Evolutionary conservation across 2,113 vertebrate species (phyloP).

Genomic region (Amphiprion ocellaris): DNA sequence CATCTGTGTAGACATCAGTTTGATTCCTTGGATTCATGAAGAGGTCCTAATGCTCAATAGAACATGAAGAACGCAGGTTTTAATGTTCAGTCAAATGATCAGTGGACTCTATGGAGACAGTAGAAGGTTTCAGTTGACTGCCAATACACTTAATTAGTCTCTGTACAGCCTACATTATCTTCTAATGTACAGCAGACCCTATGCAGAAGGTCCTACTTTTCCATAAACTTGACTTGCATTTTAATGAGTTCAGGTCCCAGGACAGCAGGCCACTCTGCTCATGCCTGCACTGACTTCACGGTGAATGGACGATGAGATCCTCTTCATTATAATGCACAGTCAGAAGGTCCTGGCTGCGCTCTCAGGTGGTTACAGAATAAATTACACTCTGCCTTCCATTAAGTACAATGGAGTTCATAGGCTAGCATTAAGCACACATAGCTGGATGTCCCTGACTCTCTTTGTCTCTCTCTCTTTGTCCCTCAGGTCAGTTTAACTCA

Average conservation of each 20-base stretch:
- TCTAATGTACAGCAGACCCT: neutral
- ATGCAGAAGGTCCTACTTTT: neutral
- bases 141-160: neutral
- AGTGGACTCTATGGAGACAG: neutral
- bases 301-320: slow-evolving; percentile 34
- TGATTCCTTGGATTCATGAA: no score
- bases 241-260: slow-evolving; percentile 58
- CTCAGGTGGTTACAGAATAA: slow-evolving; percentile 64
- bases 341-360: slow-evolving; percentile 58
- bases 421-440: slow-evolving; percentile 61
- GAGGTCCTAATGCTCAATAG: no score
- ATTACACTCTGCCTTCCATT: slow-evolving; percentile 59
- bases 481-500: slow-evolving; percentile 27
- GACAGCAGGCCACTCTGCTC: slow-evolving; percentile 16
- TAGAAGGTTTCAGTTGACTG: neutral
- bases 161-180: neutral
- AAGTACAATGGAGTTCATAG: slow-evolving; percentile 57
- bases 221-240: slow-evolving; percentile 14
- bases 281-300: slow-evolving; percentile 14
- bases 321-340: slow-evolving; percentile 61
- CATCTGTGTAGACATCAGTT: no score
- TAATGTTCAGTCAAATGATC: slow-evolving; percentile 1
- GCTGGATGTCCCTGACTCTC: slow-evolving; percentile 23
- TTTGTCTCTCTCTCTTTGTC: slow-evolving; percentile 9
- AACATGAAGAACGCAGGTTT: neutral